Evolutionary conservation across 92 coral and sea anemone genomes (phyloP).

Genomic region (Chrysogorgia sp.): DNA sequence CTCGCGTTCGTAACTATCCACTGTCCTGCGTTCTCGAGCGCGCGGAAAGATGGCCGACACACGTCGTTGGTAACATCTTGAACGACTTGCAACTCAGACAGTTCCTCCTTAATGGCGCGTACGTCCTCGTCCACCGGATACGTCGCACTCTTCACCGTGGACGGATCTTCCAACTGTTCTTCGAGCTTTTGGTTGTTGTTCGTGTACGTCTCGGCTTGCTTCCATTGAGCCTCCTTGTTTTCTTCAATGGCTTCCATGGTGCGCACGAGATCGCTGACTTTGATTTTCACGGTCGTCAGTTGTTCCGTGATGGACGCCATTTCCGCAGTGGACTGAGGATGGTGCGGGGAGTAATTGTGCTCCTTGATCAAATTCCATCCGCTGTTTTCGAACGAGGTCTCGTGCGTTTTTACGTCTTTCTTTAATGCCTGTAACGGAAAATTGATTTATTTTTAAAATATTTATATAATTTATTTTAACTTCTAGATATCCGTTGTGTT

Average conservation of each 20-base stretch:
- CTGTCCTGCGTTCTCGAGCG: conserved; percentile 27
- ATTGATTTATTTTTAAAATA: too few relatives aligned
- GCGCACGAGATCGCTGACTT: conserved; percentile 78
- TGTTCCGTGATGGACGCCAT: conserved; percentile 78
- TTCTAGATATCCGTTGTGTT: too few relatives aligned
- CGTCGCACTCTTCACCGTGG: conserved; percentile 11
- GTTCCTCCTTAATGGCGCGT: conserved; percentile 22
- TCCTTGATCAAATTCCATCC: conserved; percentile 38
- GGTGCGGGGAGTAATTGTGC: conserved; percentile 41
- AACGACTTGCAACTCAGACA: conserved; percentile 23
- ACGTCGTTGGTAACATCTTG: conserved; percentile 37
- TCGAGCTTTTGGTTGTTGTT: conserved; percentile 75
- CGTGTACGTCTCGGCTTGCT: conserved; percentile 67
- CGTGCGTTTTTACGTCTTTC: conserved; percentile 15
- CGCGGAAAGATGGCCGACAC: conserved; percentile 35
- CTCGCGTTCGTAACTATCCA: conserved; percentile 41
- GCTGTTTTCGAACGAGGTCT: conserved; percentile 30
- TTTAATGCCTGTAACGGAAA: conserved; percentile 27
- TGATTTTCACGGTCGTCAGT: conserved; percentile 80
- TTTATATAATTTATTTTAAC: too few relatives aligned
- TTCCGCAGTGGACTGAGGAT: conserved; percentile 69
- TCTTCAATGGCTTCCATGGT: conserved; percentile 78
- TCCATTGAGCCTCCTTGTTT: conserved; percentile 84
- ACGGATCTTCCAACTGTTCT: conserved; percentile 52
- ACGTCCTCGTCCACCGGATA: conserved; percentile 31